A percentile compares a stretch with the other conserved stretches of the same genome.
phyloP scores from a whole-genome alignment of 2,113 vertebrate genomes.

The Chloropsis cyanopogon region DNA sequence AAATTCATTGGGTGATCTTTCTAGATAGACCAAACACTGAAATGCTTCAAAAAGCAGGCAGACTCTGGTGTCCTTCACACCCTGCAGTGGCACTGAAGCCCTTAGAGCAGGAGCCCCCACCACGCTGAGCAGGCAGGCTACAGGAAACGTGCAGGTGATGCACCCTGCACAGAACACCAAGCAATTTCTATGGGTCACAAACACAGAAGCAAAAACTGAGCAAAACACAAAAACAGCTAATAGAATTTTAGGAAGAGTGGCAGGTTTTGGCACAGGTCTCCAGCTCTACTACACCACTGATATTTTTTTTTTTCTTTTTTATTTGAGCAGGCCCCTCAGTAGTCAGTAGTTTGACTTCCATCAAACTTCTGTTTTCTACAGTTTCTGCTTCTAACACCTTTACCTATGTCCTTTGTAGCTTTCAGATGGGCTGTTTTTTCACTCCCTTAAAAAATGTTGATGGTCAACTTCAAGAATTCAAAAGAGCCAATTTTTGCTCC shows the following conservation, averaged over 20 bases:
- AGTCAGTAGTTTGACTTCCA: not conserved
- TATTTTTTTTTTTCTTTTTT: not conserved
- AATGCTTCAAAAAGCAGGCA: not conserved
- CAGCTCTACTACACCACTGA: not conserved
- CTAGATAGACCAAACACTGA: not conserved
- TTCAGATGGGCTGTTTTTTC: not conserved
- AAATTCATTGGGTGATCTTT: not conserved
- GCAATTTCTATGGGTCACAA: not conserved
- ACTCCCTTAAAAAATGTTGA: not conserved
- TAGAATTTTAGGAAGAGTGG: not conserved
- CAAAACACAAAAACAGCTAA: not conserved
- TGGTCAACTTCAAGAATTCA: not conserved
- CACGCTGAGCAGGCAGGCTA: rapidly evolving
- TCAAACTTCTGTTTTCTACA: not conserved
- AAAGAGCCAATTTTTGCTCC: not conserved
- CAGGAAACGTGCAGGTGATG: rapidly evolving
- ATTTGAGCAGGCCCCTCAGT: not conserved
- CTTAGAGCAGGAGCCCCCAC: not conserved
- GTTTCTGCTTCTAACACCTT: not conserved
- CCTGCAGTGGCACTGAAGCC: not conserved
- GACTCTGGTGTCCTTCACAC: not conserved
- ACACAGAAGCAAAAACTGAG: not conserved
- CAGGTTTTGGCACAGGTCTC: not conserved
- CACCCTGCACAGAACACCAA: not conserved
- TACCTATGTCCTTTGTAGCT: not conserved